Evolutionary conservation across 1,140 invertebrate species (phyloP), one percentile per base, ranked within the genome.

Genomic region (Diplogasteroides magnus): DNA sequence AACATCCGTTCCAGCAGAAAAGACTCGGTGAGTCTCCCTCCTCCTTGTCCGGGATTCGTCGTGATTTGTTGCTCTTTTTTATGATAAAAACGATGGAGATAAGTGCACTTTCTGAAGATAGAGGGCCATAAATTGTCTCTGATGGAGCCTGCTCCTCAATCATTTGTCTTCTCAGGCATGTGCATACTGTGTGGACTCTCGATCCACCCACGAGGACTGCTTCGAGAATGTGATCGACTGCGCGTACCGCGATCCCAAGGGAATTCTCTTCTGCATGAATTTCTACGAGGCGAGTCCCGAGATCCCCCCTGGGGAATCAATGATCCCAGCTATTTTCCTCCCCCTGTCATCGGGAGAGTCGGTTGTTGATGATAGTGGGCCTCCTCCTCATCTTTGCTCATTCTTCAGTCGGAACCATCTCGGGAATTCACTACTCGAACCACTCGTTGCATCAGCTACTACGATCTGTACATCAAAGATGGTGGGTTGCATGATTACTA

Each of bases 171-270:
- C 48, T 32, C 37, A 65, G 64, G 27, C 31, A 3, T 65, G 64
- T 55, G 25, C 13, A 13, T 65, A 65, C 64, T 65, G 64, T 29
- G 37, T 65, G 11, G 64, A 65, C 64, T 6, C 64, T 37, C 29
- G 64, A 15, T 65, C 64, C 13, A 48, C n/a, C n/a, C 48, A 48
- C 48, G n/a, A n/a, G 13, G 25, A 65, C 64, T 65, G 64, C 37
- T 65, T 48, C 37, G 64, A 65, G 2, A 65, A 65, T 25, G 64
- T 65, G 15, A 23, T 65, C n/a, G 64, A 65, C 14, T 65, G 64
- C 25, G 64, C 64, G n/a, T 65, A 65, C 37, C 31, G 64, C 14
- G 64, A 65, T 27, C 64, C 64, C 6, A 23, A 31, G 2, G 31
- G 31, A 13, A n/a, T 65, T 13, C 26, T 65, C 25, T 14, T 65